Base-by-base conservation (phyloP, 2,113 vertebrate species). In the Apodemus speciosus region DNA sequence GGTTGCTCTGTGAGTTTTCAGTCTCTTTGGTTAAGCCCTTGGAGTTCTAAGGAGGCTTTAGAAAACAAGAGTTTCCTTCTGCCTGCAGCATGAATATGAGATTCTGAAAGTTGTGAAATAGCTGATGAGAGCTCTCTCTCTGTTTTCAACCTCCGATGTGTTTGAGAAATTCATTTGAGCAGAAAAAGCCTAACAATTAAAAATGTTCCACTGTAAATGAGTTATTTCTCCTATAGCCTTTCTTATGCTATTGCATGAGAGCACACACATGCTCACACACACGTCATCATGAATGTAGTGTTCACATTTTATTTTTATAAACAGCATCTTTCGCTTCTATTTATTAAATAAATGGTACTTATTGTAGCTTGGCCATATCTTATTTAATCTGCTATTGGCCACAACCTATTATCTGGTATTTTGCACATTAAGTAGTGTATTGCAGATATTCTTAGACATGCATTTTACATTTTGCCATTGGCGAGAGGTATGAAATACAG, bases 101-200 rank as follows among this genome's bases (percentile, higher is more conserved):
- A 9, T 91, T 87, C 8, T 69, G 62, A 84, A 89, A 77, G 7
- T 46, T 83, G n/a, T 60, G n/a, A 89, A 92, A 77, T 64, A 68
- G 18, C 81, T 92, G n/a, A 75, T 91, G 85, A 91, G 53, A 79
- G 72, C 43, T 84, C 93, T 91, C 43, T 84, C 93, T 91, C 35
- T 40, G 11, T 95, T 94, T 94, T 94, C 43, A 89, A 73, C 30
- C 35, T 91, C 15, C 66, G 88, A 89, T 72, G 43, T 81, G 43
- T 68, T 94, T 83, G 38, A 92, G 77, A 92, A 85, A 94, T 21
- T 77, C 23, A 83, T 77, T 73, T 76, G 68, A 81, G 51, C 30
- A 58, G 15, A 85, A 89, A 68, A 51, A 94, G 53, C 20, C 20
- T 93, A 66, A 69, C 76, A 85, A 38, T 89, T 56, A 2, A 88